These are phyloP conservation scores for Amblyopsis rosae DNA, from an alignment of 2,113 vertebrate species.

Conservation along the genomic window DNA sequence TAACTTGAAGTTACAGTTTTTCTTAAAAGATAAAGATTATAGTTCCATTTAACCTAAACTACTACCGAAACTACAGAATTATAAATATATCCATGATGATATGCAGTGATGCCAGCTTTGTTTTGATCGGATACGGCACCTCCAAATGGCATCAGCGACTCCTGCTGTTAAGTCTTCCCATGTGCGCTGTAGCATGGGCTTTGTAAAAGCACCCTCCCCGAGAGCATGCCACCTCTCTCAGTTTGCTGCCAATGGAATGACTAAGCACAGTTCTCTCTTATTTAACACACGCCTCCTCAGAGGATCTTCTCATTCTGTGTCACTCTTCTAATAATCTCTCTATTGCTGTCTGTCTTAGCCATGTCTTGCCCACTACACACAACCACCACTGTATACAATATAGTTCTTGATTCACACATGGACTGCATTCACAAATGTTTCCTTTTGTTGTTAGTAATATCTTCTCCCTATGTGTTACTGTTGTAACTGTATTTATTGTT, in stretches of 20 bases:
- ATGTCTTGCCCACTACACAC: background rate
- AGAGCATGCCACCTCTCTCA: conserved; percentile 12
- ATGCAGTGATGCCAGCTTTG: too few species aligned
- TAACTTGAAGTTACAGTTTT: too few species aligned
- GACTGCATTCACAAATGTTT: too few species aligned
- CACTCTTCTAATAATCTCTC: conserved; percentile 22
- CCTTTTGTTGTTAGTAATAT: too few species aligned
- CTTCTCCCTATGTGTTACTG: background rate
- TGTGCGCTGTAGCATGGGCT: conserved; percentile 3
- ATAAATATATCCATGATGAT: too few species aligned
- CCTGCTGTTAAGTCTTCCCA: background rate
- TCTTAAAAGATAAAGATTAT: too few species aligned
- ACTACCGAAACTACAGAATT: too few species aligned
- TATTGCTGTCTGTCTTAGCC: background rate
- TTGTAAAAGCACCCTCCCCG: conserved; percentile 12
- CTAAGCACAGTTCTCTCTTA: conserved; percentile 17
- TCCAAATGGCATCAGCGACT: background rate
- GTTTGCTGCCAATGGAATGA: conserved; percentile 5
- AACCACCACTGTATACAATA: too few species aligned
- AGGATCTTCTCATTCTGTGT: conserved; percentile 26
- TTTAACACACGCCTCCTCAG: conserved; percentile 40
- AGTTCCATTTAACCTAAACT: too few species aligned
- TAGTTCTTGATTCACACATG: too few species aligned
- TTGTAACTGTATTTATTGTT: too few species aligned
- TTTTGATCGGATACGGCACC: too few species aligned